These are phyloP conservation scores for Smithornis capensis DNA, from an alignment of 2,113 vertebrate genomes.

Conservation along the genomic window DNA sequence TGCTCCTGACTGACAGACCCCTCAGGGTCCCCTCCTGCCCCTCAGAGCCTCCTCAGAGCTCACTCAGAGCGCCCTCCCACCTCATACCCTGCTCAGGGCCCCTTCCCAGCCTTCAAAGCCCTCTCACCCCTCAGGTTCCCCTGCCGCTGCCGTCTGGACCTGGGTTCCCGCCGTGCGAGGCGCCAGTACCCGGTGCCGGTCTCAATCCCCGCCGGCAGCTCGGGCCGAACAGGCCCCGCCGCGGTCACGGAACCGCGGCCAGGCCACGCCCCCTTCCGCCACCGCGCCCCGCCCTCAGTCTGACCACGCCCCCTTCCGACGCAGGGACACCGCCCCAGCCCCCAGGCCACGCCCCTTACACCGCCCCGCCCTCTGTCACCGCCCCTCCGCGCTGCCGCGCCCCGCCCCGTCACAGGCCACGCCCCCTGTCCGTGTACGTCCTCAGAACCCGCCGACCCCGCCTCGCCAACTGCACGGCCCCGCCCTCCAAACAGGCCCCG, in stretches of 20 bases:
- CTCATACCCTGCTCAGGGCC: too few species aligned
- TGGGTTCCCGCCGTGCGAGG: background rate
- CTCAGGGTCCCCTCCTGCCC: background rate
- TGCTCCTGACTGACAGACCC: background rate
- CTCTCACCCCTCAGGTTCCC: too few species aligned
- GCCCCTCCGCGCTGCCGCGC: too few species aligned
- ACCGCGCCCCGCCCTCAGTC: accelerated
- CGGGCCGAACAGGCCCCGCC: background rate
- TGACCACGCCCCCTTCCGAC: background rate
- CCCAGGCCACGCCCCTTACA: background rate
- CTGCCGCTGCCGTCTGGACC: background rate
- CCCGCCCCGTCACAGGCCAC: too few species aligned
- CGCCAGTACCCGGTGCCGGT: background rate
- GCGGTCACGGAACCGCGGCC: background rate
- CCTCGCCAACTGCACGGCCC: too few species aligned
- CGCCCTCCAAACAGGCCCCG: too few species aligned
- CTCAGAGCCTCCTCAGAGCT: background rate
- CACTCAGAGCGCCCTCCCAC: too few species aligned
- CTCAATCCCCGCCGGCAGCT: background rate
- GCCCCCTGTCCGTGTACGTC: too few species aligned
- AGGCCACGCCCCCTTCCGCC: background rate
- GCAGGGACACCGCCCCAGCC: background rate
- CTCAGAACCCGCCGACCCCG: too few species aligned
- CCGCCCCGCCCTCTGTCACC: too few species aligned
- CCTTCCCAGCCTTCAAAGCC: background rate